Conservation (phyloP, 2,888 invertebrate genomes). For the Hypsopygia costalis region DNA sequence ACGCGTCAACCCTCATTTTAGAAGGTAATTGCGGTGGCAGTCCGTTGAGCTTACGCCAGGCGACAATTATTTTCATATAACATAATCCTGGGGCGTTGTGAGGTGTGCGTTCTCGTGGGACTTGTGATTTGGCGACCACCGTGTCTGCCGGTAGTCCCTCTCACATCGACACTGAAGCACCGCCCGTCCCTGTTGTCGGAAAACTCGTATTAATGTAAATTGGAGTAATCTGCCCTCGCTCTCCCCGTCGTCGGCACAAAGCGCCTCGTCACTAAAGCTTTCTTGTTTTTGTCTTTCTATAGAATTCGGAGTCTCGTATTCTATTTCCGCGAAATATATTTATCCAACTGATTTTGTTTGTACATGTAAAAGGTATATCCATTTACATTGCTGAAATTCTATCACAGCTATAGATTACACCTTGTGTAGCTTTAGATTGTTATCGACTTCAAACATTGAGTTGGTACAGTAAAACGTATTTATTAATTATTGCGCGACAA, state of each 20-base stretch:
- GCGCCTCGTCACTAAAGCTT: slow-evolving; percentile 15
- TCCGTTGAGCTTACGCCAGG: slow-evolving; percentile 47
- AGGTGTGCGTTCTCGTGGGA: slow-evolving; percentile 56
- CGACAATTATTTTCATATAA: slow-evolving; percentile 74
- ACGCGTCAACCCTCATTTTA: slow-evolving; percentile 56
- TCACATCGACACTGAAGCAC: slow-evolving; percentile 22
- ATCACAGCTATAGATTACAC: not conserved
- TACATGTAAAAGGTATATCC: not conserved
- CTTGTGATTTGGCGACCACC: slow-evolving; percentile 50
- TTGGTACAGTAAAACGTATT: too few species aligned
- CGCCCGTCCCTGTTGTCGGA: slow-evolving; percentile 44
- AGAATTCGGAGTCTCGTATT: slow-evolving; percentile 12
- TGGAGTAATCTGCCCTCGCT: slow-evolving; percentile 51
- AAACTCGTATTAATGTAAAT: slow-evolving; percentile 64
- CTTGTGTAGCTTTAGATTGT: too few species aligned
- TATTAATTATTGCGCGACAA: too few species aligned
- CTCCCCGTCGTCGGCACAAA: slow-evolving; percentile 41
- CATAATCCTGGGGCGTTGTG: slow-evolving; percentile 63
- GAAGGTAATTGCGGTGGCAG: slow-evolving; percentile 51
- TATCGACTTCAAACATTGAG: too few species aligned
- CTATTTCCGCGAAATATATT: slow-evolving; percentile 10
- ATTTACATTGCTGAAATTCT: slow-evolving; percentile 3
- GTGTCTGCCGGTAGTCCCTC: slow-evolving; percentile 17
- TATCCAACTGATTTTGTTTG: not conserved
- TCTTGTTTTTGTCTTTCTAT: slow-evolving; percentile 11